Evolutionary conservation across 2,888 invertebrate genomes (phyloP).

Genomic region (Papilio protenor): DNA sequence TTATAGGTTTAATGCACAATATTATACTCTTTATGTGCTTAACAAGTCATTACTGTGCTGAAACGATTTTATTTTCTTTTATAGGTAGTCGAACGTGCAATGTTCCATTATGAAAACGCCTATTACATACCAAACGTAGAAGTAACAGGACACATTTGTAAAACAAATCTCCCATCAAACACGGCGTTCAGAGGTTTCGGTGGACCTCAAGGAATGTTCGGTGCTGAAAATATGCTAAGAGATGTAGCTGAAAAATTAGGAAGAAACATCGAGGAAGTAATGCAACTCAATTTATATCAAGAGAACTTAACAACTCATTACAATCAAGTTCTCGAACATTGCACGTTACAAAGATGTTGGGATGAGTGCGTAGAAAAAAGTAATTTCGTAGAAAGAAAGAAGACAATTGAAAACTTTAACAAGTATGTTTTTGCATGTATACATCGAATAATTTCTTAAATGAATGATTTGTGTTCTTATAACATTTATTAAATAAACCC

Average conservation of each 20-base stretch:
- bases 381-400: slow-evolving; percentile 84
- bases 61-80: slow-evolving; percentile 46
- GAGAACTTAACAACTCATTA: slow-evolving; percentile 92
- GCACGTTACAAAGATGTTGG: slow-evolving; percentile 91
- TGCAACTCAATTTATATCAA: slow-evolving; percentile 90
- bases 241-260: slow-evolving; percentile 89
- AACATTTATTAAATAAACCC: neutral
- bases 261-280: slow-evolving; percentile 85
- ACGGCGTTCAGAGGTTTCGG: slow-evolving; percentile 98
- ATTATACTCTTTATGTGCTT: neutral
- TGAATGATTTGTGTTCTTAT: neutral
- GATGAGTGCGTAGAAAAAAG: slow-evolving; percentile 89
- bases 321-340: slow-evolving; percentile 88
- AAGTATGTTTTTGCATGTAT: slow-evolving; percentile 73
- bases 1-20: slow-evolving; percentile 1
- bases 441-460: too few species aligned
- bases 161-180: slow-evolving; percentile 95
- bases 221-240: slow-evolving; percentile 90
- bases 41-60: neutral
- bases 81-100: slow-evolving; percentile 92
- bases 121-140: slow-evolving; percentile 91
- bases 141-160: slow-evolving; percentile 90
- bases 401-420: slow-evolving; percentile 88
- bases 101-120: slow-evolving; percentile 93
- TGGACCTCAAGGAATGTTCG: slow-evolving; percentile 95